Base-by-base conservation (phyloP, 2,888 invertebrate species). In the Diaperis boleti region DNA sequence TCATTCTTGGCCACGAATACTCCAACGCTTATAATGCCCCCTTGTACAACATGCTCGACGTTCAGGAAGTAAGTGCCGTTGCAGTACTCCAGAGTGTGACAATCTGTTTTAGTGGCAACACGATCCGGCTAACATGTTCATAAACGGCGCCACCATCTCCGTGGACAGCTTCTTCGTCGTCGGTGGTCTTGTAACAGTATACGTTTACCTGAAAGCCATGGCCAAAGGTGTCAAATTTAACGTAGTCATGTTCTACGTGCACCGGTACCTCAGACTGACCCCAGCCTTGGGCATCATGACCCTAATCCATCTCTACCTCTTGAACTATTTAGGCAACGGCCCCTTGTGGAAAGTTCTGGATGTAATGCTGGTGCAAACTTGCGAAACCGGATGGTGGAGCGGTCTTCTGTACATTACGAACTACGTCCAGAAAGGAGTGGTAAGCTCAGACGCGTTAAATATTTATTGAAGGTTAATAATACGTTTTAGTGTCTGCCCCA, bases 121-220 rank as follows among this genome's bases (percentile, higher is more conserved):
- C 2, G 47, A 55, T 3, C 35, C 54, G 0, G 49, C 39, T 13
- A 65, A 62, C 14, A 66, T 64, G 42, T 67, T 63, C 39, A 29
- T 67, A 37, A 70, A 81, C 76, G 64, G 84, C 75, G 85, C 80
- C 69, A 61, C 85, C 0, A 78, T 86, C 2, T 83, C 85, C 0
- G 88, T 88, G 0, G 88, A 88, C 59, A 85, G 87, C 0, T 88
- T 88, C 76, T 86, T 88, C 71, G 78, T 86, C 22, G 76, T 88
- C 69, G 86, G 86, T 66, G 88, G 88, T 1, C 74, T 88, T 39
- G 76, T 88, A 0, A 83, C 83, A 60, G 82, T 85, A 1, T 84
- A 83, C 57, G 49, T 77, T 1, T 74, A 79, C 41, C 45, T 80
- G 3, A 77, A 75, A 62, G 68, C 76, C 42, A 73, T 71, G 59